Percentiles rank a stretch among this genome's conserved stretches.
Evolutionary conservation across 2,888 invertebrate genomes (phyloP).

Genomic region (Acleris literana): DNA sequence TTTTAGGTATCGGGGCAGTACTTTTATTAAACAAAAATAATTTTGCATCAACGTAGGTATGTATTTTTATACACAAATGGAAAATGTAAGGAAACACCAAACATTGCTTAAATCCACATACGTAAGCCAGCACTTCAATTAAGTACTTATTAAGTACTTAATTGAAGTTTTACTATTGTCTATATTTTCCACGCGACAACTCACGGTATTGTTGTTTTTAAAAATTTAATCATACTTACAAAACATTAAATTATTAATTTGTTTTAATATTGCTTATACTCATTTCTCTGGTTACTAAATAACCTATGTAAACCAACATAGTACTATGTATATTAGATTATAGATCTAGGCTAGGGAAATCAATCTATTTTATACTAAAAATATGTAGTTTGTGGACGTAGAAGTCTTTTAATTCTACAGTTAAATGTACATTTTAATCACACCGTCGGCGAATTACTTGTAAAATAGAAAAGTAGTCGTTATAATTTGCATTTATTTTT

Average conservation of each 20-base stretch:
- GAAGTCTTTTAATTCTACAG: constrained; percentile 30
- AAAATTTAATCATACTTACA: neutral
- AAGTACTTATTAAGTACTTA: too few relatives aligned
- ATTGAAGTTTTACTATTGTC: too few relatives aligned
- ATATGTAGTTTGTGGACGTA: constrained; percentile 42
- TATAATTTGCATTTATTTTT: neutral
- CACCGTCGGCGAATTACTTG: constrained; percentile 37
- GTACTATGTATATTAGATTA: constrained; percentile 52
- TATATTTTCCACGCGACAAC: too few relatives aligned
- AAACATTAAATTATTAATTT: neutral
- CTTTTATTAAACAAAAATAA: too few relatives aligned
- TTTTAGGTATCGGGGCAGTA: too few relatives aligned
- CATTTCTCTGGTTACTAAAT: neutral
- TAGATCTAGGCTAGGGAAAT: constrained; percentile 68
- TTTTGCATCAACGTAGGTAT: too few relatives aligned
- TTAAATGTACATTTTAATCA: constrained; percentile 42
- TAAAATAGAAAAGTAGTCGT: neutral
- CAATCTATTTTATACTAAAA: constrained; percentile 80
- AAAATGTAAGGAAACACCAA: too few relatives aligned
- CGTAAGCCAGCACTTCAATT: too few relatives aligned
- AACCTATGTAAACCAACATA: constrained; percentile 4
- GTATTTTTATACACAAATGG: too few relatives aligned
- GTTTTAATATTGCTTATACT: constrained; percentile 2
- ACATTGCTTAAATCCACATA: too few relatives aligned
- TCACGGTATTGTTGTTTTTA: too few relatives aligned